phyloP scores from a whole-genome alignment of 2,113 vertebrate species.

The Phrynocephalus versicolor region DNA sequence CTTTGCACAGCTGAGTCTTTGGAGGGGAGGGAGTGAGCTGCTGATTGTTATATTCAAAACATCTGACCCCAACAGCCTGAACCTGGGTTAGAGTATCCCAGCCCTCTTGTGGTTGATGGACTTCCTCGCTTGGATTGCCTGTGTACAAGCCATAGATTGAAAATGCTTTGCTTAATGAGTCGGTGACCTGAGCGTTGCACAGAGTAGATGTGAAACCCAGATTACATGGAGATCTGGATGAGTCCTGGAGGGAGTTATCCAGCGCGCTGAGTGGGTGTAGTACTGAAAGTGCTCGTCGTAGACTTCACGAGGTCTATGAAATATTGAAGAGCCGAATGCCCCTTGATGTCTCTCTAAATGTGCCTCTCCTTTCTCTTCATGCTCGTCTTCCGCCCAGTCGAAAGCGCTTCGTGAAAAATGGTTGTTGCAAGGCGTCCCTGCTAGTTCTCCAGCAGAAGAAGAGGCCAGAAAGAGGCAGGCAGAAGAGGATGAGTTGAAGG shows the following conservation, averaged over 20 bases:
- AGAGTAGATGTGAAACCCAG: neutral
- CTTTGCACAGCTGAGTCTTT: neutral
- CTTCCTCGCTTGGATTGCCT: neutral
- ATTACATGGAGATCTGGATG: conserved; percentile 1
- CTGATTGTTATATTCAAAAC: neutral
- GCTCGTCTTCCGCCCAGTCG: conserved; percentile 78
- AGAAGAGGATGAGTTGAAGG: conserved; percentile 89
- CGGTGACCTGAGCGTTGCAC: neutral
- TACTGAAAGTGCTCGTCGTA: conserved; percentile 15
- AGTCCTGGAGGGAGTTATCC: neutral
- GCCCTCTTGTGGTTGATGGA: neutral
- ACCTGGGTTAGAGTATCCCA: neutral
- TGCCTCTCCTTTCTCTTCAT: neutral
- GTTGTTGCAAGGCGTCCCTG: conserved; percentile 91
- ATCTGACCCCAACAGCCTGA: neutral
- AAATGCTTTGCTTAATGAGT: neutral
- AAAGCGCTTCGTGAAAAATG: conserved; percentile 97
- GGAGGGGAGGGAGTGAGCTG: neutral
- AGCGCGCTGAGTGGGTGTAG: neutral
- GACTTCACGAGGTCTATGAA: neutral
- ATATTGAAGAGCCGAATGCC: conserved; percentile 30
- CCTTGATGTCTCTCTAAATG: conserved; percentile 21
- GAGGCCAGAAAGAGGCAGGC: conserved; percentile 86
- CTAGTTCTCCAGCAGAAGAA: conserved; percentile 84
- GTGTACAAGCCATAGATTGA: conserved; percentile 17